Base-by-base conservation (phyloP, 2,888 invertebrate species). In the Pegoplata infirma region DNA sequence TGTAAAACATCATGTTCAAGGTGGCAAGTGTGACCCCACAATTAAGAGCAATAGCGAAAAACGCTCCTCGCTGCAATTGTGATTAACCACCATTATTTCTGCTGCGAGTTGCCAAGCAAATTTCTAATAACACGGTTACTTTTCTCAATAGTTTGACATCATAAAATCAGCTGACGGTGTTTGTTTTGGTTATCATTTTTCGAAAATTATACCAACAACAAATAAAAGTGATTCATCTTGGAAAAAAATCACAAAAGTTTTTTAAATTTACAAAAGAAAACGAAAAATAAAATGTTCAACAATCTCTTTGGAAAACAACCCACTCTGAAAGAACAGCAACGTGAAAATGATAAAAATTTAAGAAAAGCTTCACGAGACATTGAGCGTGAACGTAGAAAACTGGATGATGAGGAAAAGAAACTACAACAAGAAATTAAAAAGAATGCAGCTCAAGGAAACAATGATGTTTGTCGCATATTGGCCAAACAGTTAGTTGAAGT, bases 331-430 rank as follows among this genome's bases (percentile, higher is more conserved):
- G 98, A 97, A 88, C 94, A 95, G 89, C 94, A 97, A 89, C 91
- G 95, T 59, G 92, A 94, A 86, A 96, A 95, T 91, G 97, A 98
- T 85, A 91, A 94, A 73, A 93, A 93, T 58, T 89, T 98, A 19
- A 91, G 94, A 7, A 95, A 94, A 90, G 96, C 95, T 10, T 92
- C 94, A 7, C 91, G 98, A 82, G 97, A 97, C 83, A 91, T 98
- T 81, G 96, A 96, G 80, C 91, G 96, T 80, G 97, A 97, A 86
- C 92, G 95, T 82, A 90, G 92, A 64, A 93, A 94, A 80, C 89
- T 98, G 83, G 97, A 97, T 88, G 92, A 94, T 82, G 96, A 97
- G 88, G 97, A 98, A 87, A 96, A 97, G 83, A 96, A 97, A 91
- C 89, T 98, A 94, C 95, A 96, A 90, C 90, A 93, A 88, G 97